Base-by-base conservation (phyloP, 2,113 vertebrate species). In the Lucifuga dentata region DNA sequence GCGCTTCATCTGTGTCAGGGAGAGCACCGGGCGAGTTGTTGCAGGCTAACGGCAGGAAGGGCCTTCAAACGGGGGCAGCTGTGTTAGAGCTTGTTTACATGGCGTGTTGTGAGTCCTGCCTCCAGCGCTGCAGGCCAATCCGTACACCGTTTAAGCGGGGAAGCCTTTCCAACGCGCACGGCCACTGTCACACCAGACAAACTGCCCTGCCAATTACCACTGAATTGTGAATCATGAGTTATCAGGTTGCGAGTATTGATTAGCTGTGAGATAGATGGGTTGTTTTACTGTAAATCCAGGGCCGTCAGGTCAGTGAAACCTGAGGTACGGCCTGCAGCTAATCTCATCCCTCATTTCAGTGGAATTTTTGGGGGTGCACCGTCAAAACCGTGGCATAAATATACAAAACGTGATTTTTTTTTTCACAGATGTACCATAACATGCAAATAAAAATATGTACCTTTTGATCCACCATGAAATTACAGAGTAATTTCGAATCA, bases 1-100 rank as follows among this genome's bases (percentile, higher is more conserved):
- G 92, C 87, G 93, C 94, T 98, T 93, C 91, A 91, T 98, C 97
- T 96, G 92, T 96, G 97, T 98, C 97, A 96, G 87, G 86, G 77
- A 86, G 80, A 75, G 91, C 86, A 15, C 46, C 8, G 67, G 76
- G 64, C n/a, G 50, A 69, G 66, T 76, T 23, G 53, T 53, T 17
- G 41, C 66, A 48, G 53, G n/a, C 44, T 90, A 67, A 86, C 84
- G 71, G 87, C 86, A 83, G 84, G 83, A 72, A 72, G 51, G 65
- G 21, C 86, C 83, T 82, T 90, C 87, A 86, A 86, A 90, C 65
- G 1, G 46, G 48, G 50, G 76, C 83, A 52, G 73, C 85, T 78
- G 93, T 91, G 73, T 85, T 63, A 64, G 45, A 60, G 69, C 64
- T 65, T 65, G 63, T 73, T 80, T 81, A 39, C 50, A 66, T 39